A percentile compares a stretch with the other conserved stretches of the same genome.
Evolutionary conservation across 1,140 invertebrate species (phyloP).

Genomic region (Drosophila pallidifrons): DNA sequence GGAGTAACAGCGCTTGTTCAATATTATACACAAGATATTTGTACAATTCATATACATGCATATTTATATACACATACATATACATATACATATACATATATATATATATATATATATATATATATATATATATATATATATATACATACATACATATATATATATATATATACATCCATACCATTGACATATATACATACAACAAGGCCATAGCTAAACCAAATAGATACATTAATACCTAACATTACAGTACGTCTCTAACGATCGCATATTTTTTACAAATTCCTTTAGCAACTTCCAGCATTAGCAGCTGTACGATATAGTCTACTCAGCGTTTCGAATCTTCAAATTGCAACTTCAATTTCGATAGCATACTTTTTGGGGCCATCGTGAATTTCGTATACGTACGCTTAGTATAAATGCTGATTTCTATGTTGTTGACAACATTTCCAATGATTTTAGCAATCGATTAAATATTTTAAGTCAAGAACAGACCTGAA

Average conservation of each 20-base stretch:
- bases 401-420: too few species aligned
- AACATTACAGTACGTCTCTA: slow-evolving; percentile 5
- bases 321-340: neutral
- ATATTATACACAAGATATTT: slow-evolving; percentile 35
- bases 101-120: neutral
- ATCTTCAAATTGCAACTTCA: too few species aligned
- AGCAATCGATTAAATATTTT: too few species aligned
- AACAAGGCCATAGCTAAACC: slow-evolving; percentile 1
- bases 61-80: slow-evolving; percentile 23
- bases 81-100: slow-evolving; percentile 7
- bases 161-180: slow-evolving; percentile 9
- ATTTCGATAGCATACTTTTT: slow-evolving; percentile 38
- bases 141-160: slow-evolving; percentile 3
- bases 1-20: slow-evolving; percentile 33
- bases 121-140: slow-evolving; percentile 25
- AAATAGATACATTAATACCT: slow-evolving; percentile 2
- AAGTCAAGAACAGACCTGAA: too few species aligned
- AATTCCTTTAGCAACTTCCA: neutral
- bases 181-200: neutral
- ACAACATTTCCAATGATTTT: neutral
- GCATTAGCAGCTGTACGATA: neutral
- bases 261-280: slow-evolving; percentile 23
- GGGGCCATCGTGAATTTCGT: slow-evolving; percentile 6
- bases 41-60: slow-evolving; percentile 36
- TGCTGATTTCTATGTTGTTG: neutral